phyloP scores from a whole-genome alignment of 1,140 invertebrate species.

The Formica exsecta region DNA sequence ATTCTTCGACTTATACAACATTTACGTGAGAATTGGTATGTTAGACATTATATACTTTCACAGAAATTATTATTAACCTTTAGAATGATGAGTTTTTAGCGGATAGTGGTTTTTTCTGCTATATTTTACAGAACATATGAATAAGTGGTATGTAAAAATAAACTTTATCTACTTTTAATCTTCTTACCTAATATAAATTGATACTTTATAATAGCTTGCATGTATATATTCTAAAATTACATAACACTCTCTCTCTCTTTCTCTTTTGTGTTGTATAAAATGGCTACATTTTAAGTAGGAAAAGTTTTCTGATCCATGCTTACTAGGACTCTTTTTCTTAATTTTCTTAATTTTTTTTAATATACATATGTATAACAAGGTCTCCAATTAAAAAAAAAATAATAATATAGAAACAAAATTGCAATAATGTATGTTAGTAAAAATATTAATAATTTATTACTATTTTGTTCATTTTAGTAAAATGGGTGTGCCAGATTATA shows the following conservation, averaged over 20 bases:
- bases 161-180: background rate
- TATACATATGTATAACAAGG: background rate
- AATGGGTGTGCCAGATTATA: conserved; percentile 84
- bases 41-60: conserved; percentile 42
- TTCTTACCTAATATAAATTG: background rate
- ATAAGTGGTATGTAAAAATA: background rate
- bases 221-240: background rate
- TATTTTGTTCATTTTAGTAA: conserved; percentile 80
- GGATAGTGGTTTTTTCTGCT: background rate
- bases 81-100: background rate
- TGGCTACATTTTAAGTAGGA: background rate
- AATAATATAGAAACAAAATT: conserved; percentile 40
- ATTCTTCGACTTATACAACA: conserved; percentile 96
- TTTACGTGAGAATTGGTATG: conserved; percentile 93
- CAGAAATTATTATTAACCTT: background rate
- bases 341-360: background rate
- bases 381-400: background rate
- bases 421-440: background rate
- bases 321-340: background rate
- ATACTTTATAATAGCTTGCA: background rate
- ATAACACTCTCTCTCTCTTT: background rate
- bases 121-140: background rate
- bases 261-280: background rate
- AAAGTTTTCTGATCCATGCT: background rate
- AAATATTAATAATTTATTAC: conserved; percentile 12